Evolutionary conservation across 2,888 invertebrate genomes (phyloP), one percentile per base, ranked within the genome.

Genomic region (Parascotia fuliginaria): DNA sequence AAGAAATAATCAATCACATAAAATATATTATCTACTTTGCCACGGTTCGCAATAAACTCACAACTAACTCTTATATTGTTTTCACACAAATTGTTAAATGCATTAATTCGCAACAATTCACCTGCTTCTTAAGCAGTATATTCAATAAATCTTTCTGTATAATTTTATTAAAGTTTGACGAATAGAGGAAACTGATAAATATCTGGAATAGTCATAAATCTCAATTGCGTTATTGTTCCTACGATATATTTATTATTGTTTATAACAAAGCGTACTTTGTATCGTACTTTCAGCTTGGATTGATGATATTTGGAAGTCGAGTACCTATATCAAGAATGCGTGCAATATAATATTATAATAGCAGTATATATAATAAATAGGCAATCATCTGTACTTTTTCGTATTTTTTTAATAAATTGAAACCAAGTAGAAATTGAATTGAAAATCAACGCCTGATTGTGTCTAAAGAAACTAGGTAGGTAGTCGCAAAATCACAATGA

Each of bases 151-250:
- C 55, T 63, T 55, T 61, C 42, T 50, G 55, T 75, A 77, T 73
- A 75, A 80, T n/a, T n/a, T n/a, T n/a, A n/a, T 79, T 79, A 76
- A 77, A 73, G 60, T 70, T 70, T 50, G 45, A 51, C 51, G 64
- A 63, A 73, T 62, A 54, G 79, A 70, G 65, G 69, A 60, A 66
- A 48, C 66, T 29, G 45, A 58, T 65, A 75, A 73, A 74, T 73
- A 73, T 65, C 68, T 61, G 59, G 60, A 43, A 41, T 33, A 57
- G 55, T 39, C 32, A 55, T 66, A 53, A 59, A 59, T 56, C 49
- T 51, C 9, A 43, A 28, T 59, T n/a, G 22, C 39, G 46, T 48
- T 60, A 64, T 60, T 57, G 42, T 57, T 67, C 14, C 38, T 39
- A 36, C 27, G 15, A 39, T 60, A 7, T 60, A 62, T 64, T 4